Base-by-base conservation (phyloP, 1,140 invertebrate species). In the Piezodorus guildinii region DNA sequence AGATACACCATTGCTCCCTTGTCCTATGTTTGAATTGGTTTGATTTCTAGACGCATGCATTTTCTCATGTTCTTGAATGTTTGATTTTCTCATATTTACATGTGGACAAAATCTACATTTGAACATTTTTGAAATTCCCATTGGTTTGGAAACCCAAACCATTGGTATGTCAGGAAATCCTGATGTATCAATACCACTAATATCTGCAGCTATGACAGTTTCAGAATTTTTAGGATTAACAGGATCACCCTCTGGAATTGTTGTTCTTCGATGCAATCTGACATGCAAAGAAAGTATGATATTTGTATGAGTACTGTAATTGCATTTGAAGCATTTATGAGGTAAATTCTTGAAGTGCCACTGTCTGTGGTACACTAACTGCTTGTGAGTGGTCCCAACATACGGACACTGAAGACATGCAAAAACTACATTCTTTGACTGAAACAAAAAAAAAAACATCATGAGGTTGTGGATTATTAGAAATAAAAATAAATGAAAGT, bases 21-120 rank as follows among this genome's bases (percentile, higher is more conserved):
- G 56, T 0, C 12, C 59, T 39, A 21, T 30, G 27, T 0, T 39
- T n/a, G 5, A 49, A 30, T 16, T 58, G 49, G 23, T 67, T 49
- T 15, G 65, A 59, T n/a, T 46, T 45, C 81, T 73, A 65, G 76
- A 69, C n/a, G 78, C 78, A 73, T 93, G 90, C 83, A 92, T 89
- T 72, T 85, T 84, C 73, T 93, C 88, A 74, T 94, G 90, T 66
- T 90, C 86, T n/a, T 83, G 80, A 34, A 93, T 86, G 72, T 90
- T 90, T 39, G 84, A 83, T 75, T 86, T 85, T 39, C 85, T 75
- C 10, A 82, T 76, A 71, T 90, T 90, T 1, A 90, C 85, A 72
- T 90, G 89, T 0, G 91, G 90, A 73, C 91, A 93, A 70, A 82
- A 86, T 34, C 86, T 79, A 71, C 90, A 94, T 71, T 90, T 90